Conservation (phyloP, 1,140 invertebrate species). For the Pseudomyrmex sp. region DNA sequence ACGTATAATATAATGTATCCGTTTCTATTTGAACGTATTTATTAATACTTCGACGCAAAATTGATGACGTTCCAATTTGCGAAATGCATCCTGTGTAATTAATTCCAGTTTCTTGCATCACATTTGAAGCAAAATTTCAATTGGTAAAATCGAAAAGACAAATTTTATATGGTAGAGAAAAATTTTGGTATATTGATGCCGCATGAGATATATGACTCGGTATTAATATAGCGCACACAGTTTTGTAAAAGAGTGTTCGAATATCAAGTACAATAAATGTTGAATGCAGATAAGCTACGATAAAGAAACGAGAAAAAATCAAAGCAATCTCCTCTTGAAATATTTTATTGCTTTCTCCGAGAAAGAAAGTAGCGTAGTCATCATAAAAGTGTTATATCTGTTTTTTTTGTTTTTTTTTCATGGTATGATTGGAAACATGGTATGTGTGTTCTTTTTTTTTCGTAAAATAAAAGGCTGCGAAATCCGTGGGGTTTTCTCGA, state of each 20-base stretch:
- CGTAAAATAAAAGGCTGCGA: constrained; percentile 51
- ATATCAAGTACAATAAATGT: constrained; percentile 9
- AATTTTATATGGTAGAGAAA: background rate
- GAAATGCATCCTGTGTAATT: constrained; percentile 58
- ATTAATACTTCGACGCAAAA: constrained; percentile 62
- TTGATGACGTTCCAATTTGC: constrained; percentile 71
- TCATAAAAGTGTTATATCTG: constrained; percentile 40
- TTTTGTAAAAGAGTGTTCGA: background rate
- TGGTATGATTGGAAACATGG: constrained; percentile 33
- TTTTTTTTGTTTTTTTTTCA: constrained; percentile 33
- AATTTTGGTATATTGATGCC: background rate
- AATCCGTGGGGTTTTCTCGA: constrained; percentile 18
- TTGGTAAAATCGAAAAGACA: background rate
- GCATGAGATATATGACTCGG: background rate
- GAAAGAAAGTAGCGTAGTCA: background rate
- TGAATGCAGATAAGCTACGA: background rate
- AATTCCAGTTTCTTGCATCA: background rate
- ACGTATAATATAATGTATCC: background rate
- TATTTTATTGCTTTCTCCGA: background rate
- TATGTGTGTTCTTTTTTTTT: constrained; percentile 40
- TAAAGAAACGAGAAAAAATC: background rate
- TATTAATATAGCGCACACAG: background rate
- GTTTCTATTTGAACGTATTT: constrained; percentile 60
- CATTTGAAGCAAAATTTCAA: background rate
- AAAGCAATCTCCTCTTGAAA: constrained; percentile 26